Percentiles rank a stretch among this genome's conserved stretches.
These are phyloP conservation scores for Meleagris gallopavo DNA, from an alignment of 2,113 vertebrate species.

Conservation along the genomic window DNA sequence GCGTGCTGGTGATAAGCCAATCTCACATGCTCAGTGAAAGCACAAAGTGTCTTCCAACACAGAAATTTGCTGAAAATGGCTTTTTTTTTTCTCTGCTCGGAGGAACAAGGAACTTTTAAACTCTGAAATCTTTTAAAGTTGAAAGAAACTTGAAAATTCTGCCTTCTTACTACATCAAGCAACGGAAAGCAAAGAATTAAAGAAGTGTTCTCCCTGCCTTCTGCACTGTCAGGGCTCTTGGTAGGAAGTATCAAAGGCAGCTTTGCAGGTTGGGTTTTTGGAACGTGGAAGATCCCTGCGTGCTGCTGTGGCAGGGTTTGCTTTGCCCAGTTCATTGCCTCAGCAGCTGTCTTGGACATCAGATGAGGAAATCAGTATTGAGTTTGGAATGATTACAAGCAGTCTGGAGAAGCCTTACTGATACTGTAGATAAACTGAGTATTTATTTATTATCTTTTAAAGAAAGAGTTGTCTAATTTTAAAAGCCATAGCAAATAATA, in stretches of 20 bases:
- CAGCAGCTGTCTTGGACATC: neutral
- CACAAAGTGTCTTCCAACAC: neutral
- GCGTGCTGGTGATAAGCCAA: rapidly evolving
- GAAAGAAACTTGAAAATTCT: neutral
- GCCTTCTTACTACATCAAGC: neutral
- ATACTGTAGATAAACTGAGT: neutral
- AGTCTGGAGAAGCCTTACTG: neutral
- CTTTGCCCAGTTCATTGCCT: neutral
- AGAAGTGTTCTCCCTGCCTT: neutral
- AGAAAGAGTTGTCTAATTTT: neutral
- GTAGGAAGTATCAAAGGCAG: neutral
- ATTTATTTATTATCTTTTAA: neutral
- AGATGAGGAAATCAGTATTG: neutral
- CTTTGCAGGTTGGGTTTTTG: neutral
- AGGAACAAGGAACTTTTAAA: neutral
- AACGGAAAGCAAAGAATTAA: neutral
- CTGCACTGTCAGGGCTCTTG: neutral
- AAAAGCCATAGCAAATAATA: neutral
- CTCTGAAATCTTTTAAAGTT: neutral
- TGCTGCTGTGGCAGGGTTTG: neutral
- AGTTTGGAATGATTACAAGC: neutral
- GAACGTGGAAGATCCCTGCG: neutral
- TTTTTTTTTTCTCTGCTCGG: neutral
- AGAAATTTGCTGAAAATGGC: neutral
- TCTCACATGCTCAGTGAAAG: neutral